Evolutionary conservation across 2,888 invertebrate genomes (phyloP), one percentile per base, ranked within the genome.

Genomic region (Xanthorhoe spadicearia): DNA sequence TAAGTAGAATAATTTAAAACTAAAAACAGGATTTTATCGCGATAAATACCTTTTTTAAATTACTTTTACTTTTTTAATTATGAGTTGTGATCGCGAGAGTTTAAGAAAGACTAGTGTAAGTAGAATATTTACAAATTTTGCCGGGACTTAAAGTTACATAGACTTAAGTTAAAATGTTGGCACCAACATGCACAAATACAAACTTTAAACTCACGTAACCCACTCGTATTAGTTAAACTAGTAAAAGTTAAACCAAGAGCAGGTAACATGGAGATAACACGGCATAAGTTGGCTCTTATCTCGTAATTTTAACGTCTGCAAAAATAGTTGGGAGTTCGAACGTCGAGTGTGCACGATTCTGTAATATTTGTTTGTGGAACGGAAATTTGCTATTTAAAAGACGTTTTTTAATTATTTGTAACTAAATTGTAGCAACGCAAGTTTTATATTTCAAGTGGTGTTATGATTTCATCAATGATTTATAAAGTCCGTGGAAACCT

Each of bases 301-400:
- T 58, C 23, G 53, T 10, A 64, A 64, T 54, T 58, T 54, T 64
- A 64, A 57, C 56, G 58, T 53, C 35, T 58, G 18, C 48, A 35
- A 53, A 57, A 64, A 58, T 64, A 58, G 53, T 64, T 64, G 9
- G 23, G 38, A 38, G 53, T 59, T 64, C 49, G 38, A 53, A 38
- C 49, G 58, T 54, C 35, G 48, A 53, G 19, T 54, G 54, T 18
- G 56, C 46, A 53, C 53, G 56, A 51, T 43, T n/a, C 19, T 32
- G 32, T 32, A 2, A 53, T 61, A 53, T 13, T 61, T 61, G 60
- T 59, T 61, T 32, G 60, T 60, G 43, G 13, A 53, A 60, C 43
- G 17, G 51, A 52, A 60, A 48, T 43, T 23, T n/a, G 35, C 38
- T 18, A 17, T 48, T 28, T 28, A 15, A 5, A 8, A 43, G 13